Evolutionary conservation across 35 echinoderm and acorn worm genomes (phyloP), one percentile per base, ranked within the genome.

Genomic region (Acanthaster planci): DNA sequence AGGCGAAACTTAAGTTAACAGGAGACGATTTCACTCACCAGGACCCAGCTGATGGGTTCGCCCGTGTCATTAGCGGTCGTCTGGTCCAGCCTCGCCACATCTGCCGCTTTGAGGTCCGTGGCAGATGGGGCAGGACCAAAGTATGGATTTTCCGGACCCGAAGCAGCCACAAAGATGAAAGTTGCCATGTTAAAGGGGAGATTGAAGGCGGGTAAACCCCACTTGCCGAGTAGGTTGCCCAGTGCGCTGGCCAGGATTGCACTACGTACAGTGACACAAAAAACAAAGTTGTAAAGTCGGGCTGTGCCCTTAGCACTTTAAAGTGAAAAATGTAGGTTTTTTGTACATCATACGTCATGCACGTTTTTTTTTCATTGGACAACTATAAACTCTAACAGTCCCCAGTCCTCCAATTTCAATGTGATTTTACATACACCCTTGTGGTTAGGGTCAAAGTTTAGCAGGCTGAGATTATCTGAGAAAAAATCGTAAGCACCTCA

Each of bases 191-290:
- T 92, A 64, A 92, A 92, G 15, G 90, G 77, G 34, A 92, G 38
- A 23, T 92, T 92, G 39, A 92, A 92, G 21, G 90, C 82, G 0
- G 90, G 90, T 26, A 92, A 18, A 7, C 50, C 52, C 77, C 84
- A 77, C 19, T 72, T 37, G 4, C 85, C 85, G 15, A 87, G 78
- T 6, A 92, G 42, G 27, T 77, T 82, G 51, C 78, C 60, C 44
- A 92, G 60, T 26, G 84, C 90, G 67, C 84, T 87, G 60, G 78
- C 40, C 19, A 92, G 84, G 9, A 92, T 75, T 4, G 72, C 77
- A 52, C 90, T 92, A 78, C 0, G 82, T 76, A 38, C 19, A 26
- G 10, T 55, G 64, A 72, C 26, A 72, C 14, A 26, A 26, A 22
- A 72, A 34, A 31, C 22, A 30, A 72, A 17, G 55, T 59, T n/a